These are phyloP conservation scores for Athrips mouffetella DNA, from an alignment of 2,888 invertebrate species.

Conservation along the genomic window DNA sequence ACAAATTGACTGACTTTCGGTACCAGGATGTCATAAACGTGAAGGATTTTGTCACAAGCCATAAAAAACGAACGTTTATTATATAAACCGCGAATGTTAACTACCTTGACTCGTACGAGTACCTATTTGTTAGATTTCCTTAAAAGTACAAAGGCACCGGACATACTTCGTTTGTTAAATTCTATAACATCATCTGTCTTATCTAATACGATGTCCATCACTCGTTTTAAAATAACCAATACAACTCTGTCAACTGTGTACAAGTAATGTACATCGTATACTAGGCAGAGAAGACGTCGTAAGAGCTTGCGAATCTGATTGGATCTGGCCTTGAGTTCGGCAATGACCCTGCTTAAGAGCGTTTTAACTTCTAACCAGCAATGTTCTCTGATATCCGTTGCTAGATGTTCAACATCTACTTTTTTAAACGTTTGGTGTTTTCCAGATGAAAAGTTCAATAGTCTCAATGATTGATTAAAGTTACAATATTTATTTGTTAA, in stretches of 20 bases:
- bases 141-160: slow-evolving; percentile 11
- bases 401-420: neutral
- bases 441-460: no score
- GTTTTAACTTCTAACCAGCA: slow-evolving; percentile 2
- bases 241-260: neutral
- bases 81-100: neutral
- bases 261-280: neutral
- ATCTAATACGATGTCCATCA: neutral
- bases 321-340: slow-evolving; percentile 56
- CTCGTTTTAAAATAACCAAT: neutral
- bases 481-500: no score
- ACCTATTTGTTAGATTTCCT: slow-evolving; percentile 10
- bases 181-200: neutral
- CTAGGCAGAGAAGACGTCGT: neutral
- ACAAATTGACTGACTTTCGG: neutral
- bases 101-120: slow-evolving; percentile 6
- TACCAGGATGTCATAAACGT: neutral
- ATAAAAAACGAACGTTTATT: neutral
- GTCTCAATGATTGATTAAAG: no score
- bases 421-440: no score
- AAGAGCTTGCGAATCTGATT: slow-evolving; percentile 31
- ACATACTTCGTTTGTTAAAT: neutral
- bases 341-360: slow-evolving; percentile 50
- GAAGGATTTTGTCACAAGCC: neutral
- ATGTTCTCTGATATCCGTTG: neutral